These are phyloP conservation scores for Atopsyche davidsoni DNA, from an alignment of 1,140 invertebrate species.

Conservation along the genomic window DNA sequence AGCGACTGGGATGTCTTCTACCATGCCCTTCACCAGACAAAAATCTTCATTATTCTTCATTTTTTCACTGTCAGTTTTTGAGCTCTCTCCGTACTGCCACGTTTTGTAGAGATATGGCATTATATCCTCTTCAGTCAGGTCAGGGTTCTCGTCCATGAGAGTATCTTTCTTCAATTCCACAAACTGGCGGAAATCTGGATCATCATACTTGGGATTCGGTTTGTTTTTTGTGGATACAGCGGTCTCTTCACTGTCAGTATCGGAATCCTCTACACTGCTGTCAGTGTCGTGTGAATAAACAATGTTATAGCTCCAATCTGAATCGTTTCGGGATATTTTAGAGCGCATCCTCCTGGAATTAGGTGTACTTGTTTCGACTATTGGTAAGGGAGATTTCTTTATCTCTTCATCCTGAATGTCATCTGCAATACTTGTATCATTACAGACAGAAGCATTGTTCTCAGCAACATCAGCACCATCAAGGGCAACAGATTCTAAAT, in stretches of 20 bases:
- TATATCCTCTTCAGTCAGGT: conserved; percentile 45
- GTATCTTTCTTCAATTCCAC: conserved; percentile 46
- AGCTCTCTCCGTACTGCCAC: conserved; percentile 47
- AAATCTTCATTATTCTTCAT: conserved; percentile 28
- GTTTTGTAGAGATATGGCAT: conserved; percentile 47
- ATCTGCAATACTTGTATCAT: no score
- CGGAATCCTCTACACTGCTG: no score
- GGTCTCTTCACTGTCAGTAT: conserved; percentile 3
- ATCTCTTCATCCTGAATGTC: no score
- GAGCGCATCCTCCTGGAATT: no score
- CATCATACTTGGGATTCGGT: conserved; percentile 26
- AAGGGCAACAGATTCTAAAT: no score
- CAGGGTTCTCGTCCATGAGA: conserved; percentile 47
- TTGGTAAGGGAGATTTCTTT: no score
- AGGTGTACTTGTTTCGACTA: no score
- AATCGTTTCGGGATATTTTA: no score
- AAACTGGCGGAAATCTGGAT: conserved; percentile 49
- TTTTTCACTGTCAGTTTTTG: conserved; percentile 33
- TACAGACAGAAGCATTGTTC: no score
- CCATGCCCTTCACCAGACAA: conserved; percentile 22
- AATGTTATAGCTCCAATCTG: neutral
- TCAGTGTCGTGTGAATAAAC: neutral
- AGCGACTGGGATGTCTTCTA: conserved; percentile 15
- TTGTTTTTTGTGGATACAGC: neutral
- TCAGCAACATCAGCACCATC: no score